Evolutionary conservation across 1,140 invertebrate species (phyloP).

Genomic region (Lordiphosa mommai): DNA sequence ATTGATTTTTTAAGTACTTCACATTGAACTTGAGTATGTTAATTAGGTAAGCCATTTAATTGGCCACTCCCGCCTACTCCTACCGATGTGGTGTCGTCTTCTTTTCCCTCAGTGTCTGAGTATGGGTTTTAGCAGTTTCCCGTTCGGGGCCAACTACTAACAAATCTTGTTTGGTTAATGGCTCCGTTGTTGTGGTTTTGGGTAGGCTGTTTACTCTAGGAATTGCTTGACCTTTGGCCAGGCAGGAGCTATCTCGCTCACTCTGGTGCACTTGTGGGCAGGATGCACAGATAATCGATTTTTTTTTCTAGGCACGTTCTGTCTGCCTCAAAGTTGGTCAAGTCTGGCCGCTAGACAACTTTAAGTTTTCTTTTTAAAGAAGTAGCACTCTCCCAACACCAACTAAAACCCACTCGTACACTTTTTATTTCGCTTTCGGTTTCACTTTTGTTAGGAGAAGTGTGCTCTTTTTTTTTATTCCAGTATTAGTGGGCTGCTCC

Average conservation of each 20-base stretch:
- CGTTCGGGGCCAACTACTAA: slow-evolving; percentile 43
- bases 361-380: not conserved
- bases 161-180: slow-evolving; percentile 51
- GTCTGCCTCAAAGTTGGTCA: not conserved
- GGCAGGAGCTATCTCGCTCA: not conserved
- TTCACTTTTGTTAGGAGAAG: slow-evolving; percentile 34
- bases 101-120: slow-evolving; percentile 39
- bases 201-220: slow-evolving; percentile 33
- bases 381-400: too few relatives aligned
- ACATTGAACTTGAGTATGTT: slow-evolving; percentile 79
- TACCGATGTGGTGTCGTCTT: slow-evolving; percentile 77
- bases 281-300: slow-evolving; percentile 10
- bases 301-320: not conserved
- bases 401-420: not conserved
- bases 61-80: slow-evolving; percentile 12
- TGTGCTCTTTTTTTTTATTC: slow-evolving; percentile 9
- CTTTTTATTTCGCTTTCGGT: slow-evolving; percentile 52
- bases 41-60: slow-evolving; percentile 74
- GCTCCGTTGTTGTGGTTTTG: slow-evolving; percentile 79
- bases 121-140: slow-evolving; percentile 42
- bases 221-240: slow-evolving; percentile 44
- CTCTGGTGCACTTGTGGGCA: not conserved
- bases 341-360: not conserved
- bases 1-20: slow-evolving; percentile 79
- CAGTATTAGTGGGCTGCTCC: slow-evolving; percentile 15